Base-by-base conservation (phyloP, 2,797 vertebrate genomes). In the Argyrosomus regius region DNA sequence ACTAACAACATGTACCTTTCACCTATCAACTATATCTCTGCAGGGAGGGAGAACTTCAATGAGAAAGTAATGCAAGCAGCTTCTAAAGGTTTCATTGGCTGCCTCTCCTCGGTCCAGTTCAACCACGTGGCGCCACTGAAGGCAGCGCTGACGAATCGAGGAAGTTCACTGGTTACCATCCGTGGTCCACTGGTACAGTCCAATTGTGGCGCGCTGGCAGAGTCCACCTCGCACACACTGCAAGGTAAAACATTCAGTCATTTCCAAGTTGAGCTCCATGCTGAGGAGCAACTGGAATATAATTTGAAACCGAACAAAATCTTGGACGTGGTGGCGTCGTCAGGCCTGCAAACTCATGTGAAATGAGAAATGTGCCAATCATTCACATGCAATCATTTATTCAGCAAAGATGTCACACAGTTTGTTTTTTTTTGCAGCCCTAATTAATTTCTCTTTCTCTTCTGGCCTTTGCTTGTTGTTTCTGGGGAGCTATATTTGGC, bases 101-200 rank as follows among this genome's bases (percentile, higher is more conserved):
- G 98, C 89, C 93, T 99, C 39, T 98, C 98, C 31, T 97, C 98
- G 0, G 97, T 99, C 5, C 97, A 97, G 85, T 99, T 99, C 91
- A 99, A 99, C 58, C 95, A 98, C 0, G 85, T 97, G 1, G 95
- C 97, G 1, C 98, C 98, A 0, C 87, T 99, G 80, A 99, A 99
- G 90, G 97, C 96, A 1, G 98, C 97, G 9, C 90, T 99, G n/a
- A 96, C 96, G 1, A 97, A 98, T 31, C 91, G 94, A 10, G 95
- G 95, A 1, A 14, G 93, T 13, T 96, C 97, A 5, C 89, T 97
- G 0, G 96, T 99, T 76, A 95, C 93, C 16, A 91, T 98, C 57
- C 92, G 85, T 0, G 98, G 98, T 0, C 93, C 93, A 0, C 59
- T 99, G 92, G 93, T 92, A 2, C 96, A 98, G 68, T 97, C 97